These are phyloP conservation scores for Cryptophagus acutangulus DNA, from an alignment of 2,888 invertebrate genomes.

Conservation along the genomic window DNA sequence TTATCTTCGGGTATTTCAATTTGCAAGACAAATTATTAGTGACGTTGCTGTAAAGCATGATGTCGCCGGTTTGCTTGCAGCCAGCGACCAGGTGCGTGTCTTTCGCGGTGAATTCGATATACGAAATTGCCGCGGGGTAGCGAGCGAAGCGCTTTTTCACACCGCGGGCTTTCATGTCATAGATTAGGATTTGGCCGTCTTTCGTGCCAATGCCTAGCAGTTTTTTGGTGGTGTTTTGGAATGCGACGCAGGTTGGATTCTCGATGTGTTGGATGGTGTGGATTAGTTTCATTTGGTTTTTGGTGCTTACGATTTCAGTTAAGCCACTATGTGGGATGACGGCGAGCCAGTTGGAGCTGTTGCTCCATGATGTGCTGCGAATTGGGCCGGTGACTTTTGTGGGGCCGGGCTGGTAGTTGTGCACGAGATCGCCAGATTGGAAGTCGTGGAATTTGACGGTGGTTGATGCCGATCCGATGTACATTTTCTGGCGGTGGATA, in stretches of 20 bases:
- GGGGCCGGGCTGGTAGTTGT: constrained; percentile 46
- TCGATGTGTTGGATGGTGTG: constrained; percentile 39
- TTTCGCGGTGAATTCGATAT: constrained; percentile 39
- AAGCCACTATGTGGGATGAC: constrained; percentile 40
- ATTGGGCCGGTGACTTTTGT: constrained; percentile 34
- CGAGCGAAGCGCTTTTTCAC: constrained; percentile 39
- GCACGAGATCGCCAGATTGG: constrained; percentile 53
- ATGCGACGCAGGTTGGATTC: constrained; percentile 42
- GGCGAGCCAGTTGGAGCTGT: constrained; percentile 44
- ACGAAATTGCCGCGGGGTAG: constrained; percentile 32
- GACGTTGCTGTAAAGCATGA: constrained; percentile 38
- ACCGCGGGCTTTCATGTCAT: constrained; percentile 41
- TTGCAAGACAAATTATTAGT: constrained; percentile 35
- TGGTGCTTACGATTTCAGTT: constrained; percentile 42
- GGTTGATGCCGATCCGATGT: constrained; percentile 55
- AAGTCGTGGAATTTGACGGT: constrained; percentile 54
- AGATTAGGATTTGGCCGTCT: constrained; percentile 40
- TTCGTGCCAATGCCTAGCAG: constrained; percentile 40
- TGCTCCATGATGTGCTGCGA: constrained; percentile 43
- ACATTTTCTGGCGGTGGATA: constrained; percentile 50
- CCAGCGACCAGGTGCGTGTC: constrained; percentile 42
- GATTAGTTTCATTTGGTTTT: constrained; percentile 38
- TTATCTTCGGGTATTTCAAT: constrained; percentile 40
- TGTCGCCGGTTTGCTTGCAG: constrained; percentile 38
- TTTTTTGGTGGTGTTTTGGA: constrained; percentile 42